Evolutionary conservation across 2,888 invertebrate species (phyloP).

Genomic region (Choristoneura rosaceana): DNA sequence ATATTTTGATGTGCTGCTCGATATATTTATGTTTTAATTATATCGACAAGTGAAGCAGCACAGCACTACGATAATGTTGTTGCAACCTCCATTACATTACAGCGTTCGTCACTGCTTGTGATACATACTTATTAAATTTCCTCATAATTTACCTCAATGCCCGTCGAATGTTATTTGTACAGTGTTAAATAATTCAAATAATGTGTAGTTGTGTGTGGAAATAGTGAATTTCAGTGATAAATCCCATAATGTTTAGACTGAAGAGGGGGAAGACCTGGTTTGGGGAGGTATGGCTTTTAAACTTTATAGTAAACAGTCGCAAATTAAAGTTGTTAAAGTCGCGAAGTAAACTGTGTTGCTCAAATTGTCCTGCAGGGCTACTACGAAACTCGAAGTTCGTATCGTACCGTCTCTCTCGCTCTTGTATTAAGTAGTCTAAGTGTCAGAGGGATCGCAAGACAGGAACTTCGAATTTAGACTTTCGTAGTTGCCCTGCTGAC

Average conservation of each 20-base stretch:
- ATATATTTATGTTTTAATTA: background rate
- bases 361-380: too few species aligned
- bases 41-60: background rate
- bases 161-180: background rate
- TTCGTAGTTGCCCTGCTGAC: too few species aligned
- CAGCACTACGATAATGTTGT: slow-evolving; percentile 36
- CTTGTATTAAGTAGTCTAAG: too few species aligned
- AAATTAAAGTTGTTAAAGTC: too few species aligned
- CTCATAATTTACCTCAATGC: slow-evolving; percentile 30
- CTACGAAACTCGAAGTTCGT: too few species aligned
- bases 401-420: too few species aligned
- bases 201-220: slow-evolving; percentile 24
- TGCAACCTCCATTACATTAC: slow-evolving; percentile 26
- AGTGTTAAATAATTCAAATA: slow-evolving; percentile 25
- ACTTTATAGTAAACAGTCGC: too few species aligned
- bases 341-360: too few species aligned
- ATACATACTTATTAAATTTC: slow-evolving; percentile 28
- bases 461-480: too few species aligned
- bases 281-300: slow-evolving; percentile 64
- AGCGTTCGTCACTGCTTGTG: slow-evolving; percentile 34
- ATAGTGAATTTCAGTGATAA: slow-evolving; percentile 50
- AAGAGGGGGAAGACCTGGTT: slow-evolving; percentile 75
- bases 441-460: too few species aligned
- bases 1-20: too few species aligned
- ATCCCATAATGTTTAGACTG: slow-evolving; percentile 63